Conservation (phyloP, 2,888 invertebrate genomes). For the Zaprionus obscuricornis region DNA sequence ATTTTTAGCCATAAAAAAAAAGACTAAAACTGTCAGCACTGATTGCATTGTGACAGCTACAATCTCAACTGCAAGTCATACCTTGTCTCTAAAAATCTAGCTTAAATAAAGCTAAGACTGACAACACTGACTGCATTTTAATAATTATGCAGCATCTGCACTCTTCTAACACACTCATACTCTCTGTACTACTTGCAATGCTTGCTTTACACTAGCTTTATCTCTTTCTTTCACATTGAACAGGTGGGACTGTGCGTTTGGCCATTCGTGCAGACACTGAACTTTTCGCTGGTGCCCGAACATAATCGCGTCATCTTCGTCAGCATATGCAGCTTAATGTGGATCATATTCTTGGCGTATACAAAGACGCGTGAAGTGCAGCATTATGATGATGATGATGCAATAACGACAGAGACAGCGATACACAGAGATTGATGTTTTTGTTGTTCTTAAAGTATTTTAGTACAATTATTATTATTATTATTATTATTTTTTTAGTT, state of each 20-base stretch:
- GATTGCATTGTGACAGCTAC: too few relatives aligned
- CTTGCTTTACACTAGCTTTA: background rate
- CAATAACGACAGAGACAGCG: too few relatives aligned
- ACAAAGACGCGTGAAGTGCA: constrained; percentile 86
- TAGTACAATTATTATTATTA: too few relatives aligned
- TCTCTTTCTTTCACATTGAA: background rate
- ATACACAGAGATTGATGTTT: background rate
- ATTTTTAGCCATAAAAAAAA: too few relatives aligned
- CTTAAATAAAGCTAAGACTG: too few relatives aligned
- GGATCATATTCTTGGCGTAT: constrained; percentile 91
- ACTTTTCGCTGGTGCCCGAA: constrained; percentile 89
- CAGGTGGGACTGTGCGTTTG: constrained; percentile 86
- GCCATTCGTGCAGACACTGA: constrained; percentile 90
- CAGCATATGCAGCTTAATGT: constrained; percentile 88
- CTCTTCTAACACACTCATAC: too few relatives aligned
- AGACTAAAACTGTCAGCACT: too few relatives aligned
- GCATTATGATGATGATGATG: background rate
- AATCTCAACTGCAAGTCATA: too few relatives aligned
- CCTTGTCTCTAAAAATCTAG: background rate
- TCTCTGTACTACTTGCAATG: background rate
- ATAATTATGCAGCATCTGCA: too few relatives aligned
- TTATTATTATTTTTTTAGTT: constrained; percentile 34
- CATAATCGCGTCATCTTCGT: constrained; percentile 89
- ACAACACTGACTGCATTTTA: too few relatives aligned
- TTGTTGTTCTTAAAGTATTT: constrained; percentile 14